A percentile compares a stretch with the other conserved stretches of the same genome.
Conservation (phyloP, 2,888 invertebrate genomes). For the Ornithoptera alexandrae region DNA sequence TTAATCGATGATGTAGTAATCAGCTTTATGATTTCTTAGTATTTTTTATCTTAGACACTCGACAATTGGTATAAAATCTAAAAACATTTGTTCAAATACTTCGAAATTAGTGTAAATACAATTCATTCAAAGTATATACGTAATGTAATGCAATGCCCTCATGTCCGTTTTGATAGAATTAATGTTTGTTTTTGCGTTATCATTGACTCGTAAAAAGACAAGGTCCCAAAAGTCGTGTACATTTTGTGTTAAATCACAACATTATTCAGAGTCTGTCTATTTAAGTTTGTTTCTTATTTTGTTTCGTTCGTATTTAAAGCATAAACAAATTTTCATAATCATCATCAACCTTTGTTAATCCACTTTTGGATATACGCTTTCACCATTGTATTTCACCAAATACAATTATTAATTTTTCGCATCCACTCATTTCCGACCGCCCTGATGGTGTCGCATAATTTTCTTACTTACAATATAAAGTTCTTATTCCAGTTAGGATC, state of each 20-base stretch:
- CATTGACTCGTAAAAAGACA: not conserved
- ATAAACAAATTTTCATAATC: constrained; percentile 41
- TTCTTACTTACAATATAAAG: constrained; percentile 63
- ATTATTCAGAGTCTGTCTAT: not conserved
- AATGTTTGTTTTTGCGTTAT: not conserved
- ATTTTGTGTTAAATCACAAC: not conserved
- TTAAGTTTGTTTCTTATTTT: not conserved
- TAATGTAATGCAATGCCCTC: not conserved
- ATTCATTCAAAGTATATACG: too few relatives aligned
- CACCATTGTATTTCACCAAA: too few relatives aligned
- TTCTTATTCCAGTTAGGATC: constrained; percentile 70
- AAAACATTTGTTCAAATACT: too few relatives aligned
- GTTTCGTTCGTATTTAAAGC: not conserved
- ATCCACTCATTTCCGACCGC: too few relatives aligned
- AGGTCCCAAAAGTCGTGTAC: not conserved
- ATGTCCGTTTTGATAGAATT: constrained; percentile 1
- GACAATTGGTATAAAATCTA: too few relatives aligned
- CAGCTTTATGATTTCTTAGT: too few relatives aligned
- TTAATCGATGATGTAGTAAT: too few relatives aligned
- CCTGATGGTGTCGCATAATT: not conserved
- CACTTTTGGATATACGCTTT: too few relatives aligned
- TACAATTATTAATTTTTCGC: too few relatives aligned
- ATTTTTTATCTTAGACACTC: too few relatives aligned
- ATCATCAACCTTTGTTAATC: constrained; percentile 31
- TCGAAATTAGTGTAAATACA: too few relatives aligned